Evolutionary conservation across 2,113 vertebrate species (phyloP), one percentile per base, ranked within the genome.

Genomic region (Megaceryle torquata): DNA sequence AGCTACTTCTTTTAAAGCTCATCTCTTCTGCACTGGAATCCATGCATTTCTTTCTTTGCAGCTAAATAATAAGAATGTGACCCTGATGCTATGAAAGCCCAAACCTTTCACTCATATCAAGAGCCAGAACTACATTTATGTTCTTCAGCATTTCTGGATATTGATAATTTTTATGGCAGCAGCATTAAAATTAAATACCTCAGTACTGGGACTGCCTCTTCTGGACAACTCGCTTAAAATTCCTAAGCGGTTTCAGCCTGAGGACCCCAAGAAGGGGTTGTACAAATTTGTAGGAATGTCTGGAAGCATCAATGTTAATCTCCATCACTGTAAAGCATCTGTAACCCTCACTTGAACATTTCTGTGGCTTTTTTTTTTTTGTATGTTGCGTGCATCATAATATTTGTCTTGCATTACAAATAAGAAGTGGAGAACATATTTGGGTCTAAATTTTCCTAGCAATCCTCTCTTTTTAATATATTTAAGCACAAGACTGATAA

Each of bases 401-500:
- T 92, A 86, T 79, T 74, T 96, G 51, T 95, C 92, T 96, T 84
- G 31, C 46, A 61, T 93, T 89, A 93, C 76, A 93, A 92, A 50
- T 63, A 92, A 86, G 89, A 94, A 93, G 89, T 33, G 85, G 78
- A 87, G 87, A 94, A 88, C 33, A 70, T 20, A 94, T 67, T 86
- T 92, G 57, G 89, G 88, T 65, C 85, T 81, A 90, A 82, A 93
- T 95, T 96, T 92, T 96, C 80, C 71, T 82, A 86, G 69, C 46
- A 94, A 76, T 84, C 83, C 80, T 93, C 69, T 92, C 83, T 92
- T 95, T 93, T 93, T 91, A 89, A 87, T 82, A 61, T 63, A 86
- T 87, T 48, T 91, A 91, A 95, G 91, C 48, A 78, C 29, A 91
- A 91, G 82, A 71, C 86, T 88, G 72, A 95, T 95, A 94, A 97